Evolutionary conservation across 2,113 vertebrate species (phyloP), one percentile per base, ranked within the genome.

Genomic region (Gobiocypris rarus): DNA sequence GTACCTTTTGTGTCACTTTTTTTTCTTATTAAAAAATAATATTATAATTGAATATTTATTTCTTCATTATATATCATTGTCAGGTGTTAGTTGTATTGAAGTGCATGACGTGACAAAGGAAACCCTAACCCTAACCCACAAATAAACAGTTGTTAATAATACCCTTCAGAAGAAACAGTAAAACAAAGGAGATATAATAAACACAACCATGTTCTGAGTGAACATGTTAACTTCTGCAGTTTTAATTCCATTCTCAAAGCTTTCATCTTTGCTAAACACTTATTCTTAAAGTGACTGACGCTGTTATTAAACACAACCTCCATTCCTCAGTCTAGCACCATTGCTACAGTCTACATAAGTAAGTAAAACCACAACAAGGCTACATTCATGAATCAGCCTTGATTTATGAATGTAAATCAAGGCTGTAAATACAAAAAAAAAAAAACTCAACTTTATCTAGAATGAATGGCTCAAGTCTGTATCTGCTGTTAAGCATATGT

Each of bases 341-440:
- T 78, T 78, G n/a, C 22, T 24, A 58, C 11, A 77, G 13, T 78
- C 54, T 45, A 15, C 56, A 61, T 34, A 59, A 77, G 28, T 17
- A 34, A 13, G 54, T 9, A 24, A 45, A 59, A 77, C 19, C 15
- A 15, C 8, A 58, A 38, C 50, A 76, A 58, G 31, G 75, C 19
- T 76, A 34, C 28, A 75, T 76, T 58, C 31, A 76, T 76, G 24
- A 58, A 78, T 78, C n/a, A n/a, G n/a, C n/a, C n/a, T n/a, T n/a
- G n/a, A n/a, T n/a, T n/a, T n/a, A n/a, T n/a, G n/a, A n/a, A n/a
- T n/a, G n/a, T n/a, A n/a, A n/a, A n/a, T n/a, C n/a, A n/a, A n/a
- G n/a, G n/a, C n/a, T n/a, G n/a, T n/a, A n/a, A n/a, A n/a, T n/a
- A n/a, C n/a, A n/a, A n/a, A 59, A 26, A 26, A 56, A 26, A 10